phyloP scores from a whole-genome alignment of 2,797 vertebrate species.

The Miichthys miiuy region DNA sequence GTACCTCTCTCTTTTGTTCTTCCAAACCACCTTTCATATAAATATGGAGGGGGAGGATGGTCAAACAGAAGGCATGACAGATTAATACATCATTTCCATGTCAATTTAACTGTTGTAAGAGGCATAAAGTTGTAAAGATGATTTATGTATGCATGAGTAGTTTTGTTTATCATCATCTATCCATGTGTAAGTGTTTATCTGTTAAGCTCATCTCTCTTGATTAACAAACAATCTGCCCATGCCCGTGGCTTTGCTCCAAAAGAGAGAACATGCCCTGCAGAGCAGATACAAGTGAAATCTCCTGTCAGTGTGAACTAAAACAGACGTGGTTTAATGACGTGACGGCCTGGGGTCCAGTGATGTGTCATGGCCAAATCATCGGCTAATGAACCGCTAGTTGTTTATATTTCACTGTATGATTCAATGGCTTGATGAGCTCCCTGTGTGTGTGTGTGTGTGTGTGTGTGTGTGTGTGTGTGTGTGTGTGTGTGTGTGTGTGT shows the following conservation, averaged over 20 bases:
- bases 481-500: conserved; percentile 8
- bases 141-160: background rate
- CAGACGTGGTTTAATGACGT: conserved; percentile 59
- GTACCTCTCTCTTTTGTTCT: background rate
- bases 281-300: conserved; percentile 39
- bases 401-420: conserved; percentile 63
- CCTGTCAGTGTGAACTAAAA: conserved; percentile 57
- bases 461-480: conserved; percentile 28
- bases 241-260: background rate
- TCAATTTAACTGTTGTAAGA: background rate
- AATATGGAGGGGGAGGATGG: background rate
- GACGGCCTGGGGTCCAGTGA: conserved; percentile 23
- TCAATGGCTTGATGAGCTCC: conserved; percentile 20
- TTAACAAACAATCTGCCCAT: conserved; percentile 6
- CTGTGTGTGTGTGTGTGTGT: conserved; percentile 17
- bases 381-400: conserved; percentile 64
- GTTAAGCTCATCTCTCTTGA: conserved; percentile 10
- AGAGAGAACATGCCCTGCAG: conserved; percentile 14
- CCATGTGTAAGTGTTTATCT: background rate
- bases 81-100: background rate
- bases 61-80: background rate
- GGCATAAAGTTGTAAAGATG: background rate
- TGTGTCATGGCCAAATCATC: conserved; percentile 63
- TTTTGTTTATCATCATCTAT: background rate
- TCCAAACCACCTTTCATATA: background rate